A percentile compares a stretch with the other conserved stretches of the same genome.
Conservation (phyloP, 1,140 invertebrate genomes). For the Acromyrmex heyeri region DNA sequence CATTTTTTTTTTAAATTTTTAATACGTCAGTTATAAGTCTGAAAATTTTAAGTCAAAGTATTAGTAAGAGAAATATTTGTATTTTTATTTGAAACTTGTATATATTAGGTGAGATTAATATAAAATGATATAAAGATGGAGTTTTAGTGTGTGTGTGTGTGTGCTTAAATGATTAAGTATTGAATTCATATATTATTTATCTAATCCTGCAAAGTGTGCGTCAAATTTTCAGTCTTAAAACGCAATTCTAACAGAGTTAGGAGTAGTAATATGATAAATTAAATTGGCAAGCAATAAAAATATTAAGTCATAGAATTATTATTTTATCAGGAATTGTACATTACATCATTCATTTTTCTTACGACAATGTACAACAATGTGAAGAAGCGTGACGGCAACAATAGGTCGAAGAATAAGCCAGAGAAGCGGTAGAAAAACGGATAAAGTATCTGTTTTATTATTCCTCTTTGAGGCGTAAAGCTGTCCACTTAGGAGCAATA, state of each 20-base stretch:
- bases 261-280: too few species aligned
- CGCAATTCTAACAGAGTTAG: too few species aligned
- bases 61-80: too few species aligned
- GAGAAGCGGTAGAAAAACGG: constrained; percentile 41
- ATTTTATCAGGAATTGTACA: background rate
- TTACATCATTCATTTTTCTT: background rate
- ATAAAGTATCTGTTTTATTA: constrained; percentile 68
- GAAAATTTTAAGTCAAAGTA: too few species aligned
- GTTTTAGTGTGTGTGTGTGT: too few species aligned
- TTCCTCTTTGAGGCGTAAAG: constrained; percentile 57
- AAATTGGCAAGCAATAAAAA: background rate
- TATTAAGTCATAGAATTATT: background rate
- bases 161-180: too few species aligned
- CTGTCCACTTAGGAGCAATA: constrained; percentile 60
- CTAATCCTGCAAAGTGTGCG: too few species aligned
- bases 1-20: too few species aligned
- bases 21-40: too few species aligned
- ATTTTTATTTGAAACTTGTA: too few species aligned
- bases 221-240: too few species aligned
- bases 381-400: constrained; percentile 7
- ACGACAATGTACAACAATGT: background rate
- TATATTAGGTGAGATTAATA: background rate
- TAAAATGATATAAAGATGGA: background rate
- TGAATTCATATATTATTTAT: too few species aligned
- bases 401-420: constrained; percentile 24